Conservation (phyloP, 2,888 invertebrate species). For the Apeira syringaria region DNA sequence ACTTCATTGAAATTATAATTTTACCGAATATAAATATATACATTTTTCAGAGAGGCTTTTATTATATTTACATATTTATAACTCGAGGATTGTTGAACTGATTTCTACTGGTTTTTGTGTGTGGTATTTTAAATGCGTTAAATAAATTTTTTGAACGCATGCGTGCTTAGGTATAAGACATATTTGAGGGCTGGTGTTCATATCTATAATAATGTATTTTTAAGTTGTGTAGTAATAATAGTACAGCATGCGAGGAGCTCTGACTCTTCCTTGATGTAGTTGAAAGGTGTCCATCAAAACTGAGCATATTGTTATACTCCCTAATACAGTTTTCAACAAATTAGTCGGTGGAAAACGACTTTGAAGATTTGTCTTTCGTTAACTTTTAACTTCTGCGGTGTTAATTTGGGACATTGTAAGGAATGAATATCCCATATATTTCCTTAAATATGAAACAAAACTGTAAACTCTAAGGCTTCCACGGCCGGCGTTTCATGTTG, state of each 20-base stretch:
- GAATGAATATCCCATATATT: too few relatives aligned
- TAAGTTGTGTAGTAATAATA: too few relatives aligned
- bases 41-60: too few relatives aligned
- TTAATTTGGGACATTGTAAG: too few relatives aligned
- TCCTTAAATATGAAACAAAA: too few relatives aligned
- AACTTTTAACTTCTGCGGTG: background rate
- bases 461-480: too few relatives aligned
- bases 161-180: slow-evolving; percentile 6
- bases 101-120: slow-evolving; percentile 2
- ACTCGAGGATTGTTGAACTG: slow-evolving; percentile 2
- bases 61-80: too few relatives aligned
- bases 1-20: too few relatives aligned
- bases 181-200: too few relatives aligned
- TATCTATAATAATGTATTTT: too few relatives aligned
- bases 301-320: background rate
- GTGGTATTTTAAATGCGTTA: slow-evolving; percentile 16
- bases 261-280: background rate
- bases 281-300: slow-evolving; percentile 10
- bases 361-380: background rate
- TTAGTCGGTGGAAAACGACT: background rate
- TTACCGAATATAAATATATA: too few relatives aligned
- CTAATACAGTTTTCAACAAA: background rate
- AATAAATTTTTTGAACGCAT: slow-evolving; percentile 8
- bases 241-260: slow-evolving; percentile 20
- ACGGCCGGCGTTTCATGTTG: too few relatives aligned